Evolutionary conservation across 2,797 vertebrate genomes (phyloP), one percentile per base, ranked within the genome.

Genomic region (Centroberyx gerrardi): DNA sequence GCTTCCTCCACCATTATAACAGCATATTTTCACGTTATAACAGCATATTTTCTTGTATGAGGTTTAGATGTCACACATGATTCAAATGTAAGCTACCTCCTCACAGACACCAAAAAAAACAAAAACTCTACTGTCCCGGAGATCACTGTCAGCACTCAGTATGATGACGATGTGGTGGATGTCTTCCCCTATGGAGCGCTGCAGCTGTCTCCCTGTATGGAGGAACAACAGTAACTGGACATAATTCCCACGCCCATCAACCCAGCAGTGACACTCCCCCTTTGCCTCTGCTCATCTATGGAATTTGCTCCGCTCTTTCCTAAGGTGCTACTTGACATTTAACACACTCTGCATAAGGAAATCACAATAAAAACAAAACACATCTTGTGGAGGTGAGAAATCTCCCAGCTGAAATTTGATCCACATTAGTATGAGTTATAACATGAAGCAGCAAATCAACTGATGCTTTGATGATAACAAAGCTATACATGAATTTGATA

Each of bases 151-250:
- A 63, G 68, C 67, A 28, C 66, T 60, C 15, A 22, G 49, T 36
- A 28, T 42, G 61, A 76, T 46, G 54, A 67, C 64, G 71, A 67
- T 69, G 66, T 68, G 52, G 65, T 3, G 31, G 82, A 82, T 68
- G 73, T 76, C 29, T 52, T 80, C 54, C 85, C 74, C 74, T 18
- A 5, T 13, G 71, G 83, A 80, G 59, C 17, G 1, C 74, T 66
- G 78, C 88, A 88, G 89, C 86, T 85, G 87, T 81, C 69, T 62
- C 27, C 78, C 31, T 56, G 60, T 33, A 67, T 56, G 4, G 12
- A 76, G 56, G 49, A 68, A 72, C 73, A 52, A 68, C 79, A 72
- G 62, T 55, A 73, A 74, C 38, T 53, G 53, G 48, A 82, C 52
- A 61, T 38, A 60, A 73, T 88, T 88, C 85, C 76, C 83, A 85